Evolutionary conservation across 2,888 invertebrate species (phyloP).

Genomic region (Daptonema setosum): DNA sequence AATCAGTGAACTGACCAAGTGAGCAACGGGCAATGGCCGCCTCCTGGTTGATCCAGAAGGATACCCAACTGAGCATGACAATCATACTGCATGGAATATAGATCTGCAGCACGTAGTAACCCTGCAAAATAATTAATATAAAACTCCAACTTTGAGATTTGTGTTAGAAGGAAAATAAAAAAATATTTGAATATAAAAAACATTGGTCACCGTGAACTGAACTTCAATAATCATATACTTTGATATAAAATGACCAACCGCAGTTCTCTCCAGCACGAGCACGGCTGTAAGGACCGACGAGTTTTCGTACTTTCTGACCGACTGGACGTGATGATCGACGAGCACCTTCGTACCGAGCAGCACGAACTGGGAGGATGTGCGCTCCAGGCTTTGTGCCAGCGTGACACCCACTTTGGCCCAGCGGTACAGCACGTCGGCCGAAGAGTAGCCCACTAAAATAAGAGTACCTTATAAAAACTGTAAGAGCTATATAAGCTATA

Average conservation of each 20-base stretch:
- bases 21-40: conserved; percentile 58
- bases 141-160: not conserved
- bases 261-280: conserved; percentile 50
- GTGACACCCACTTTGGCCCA: conserved; percentile 36
- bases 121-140: conserved; percentile 35
- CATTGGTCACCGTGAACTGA: no score
- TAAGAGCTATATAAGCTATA: no score
- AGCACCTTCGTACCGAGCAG: conserved; percentile 34
- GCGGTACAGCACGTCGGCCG: conserved; percentile 57
- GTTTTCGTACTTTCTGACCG: not conserved
- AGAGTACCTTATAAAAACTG: no score
- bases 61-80: conserved; percentile 43
- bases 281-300: conserved; percentile 29
- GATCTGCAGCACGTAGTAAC: conserved; percentile 41
- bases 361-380: conserved; percentile 82
- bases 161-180: not conserved
- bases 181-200: no score
- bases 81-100: conserved; percentile 35
- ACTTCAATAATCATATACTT: no score
- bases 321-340: no score
- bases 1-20: conserved; percentile 36
- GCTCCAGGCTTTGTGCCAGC: conserved; percentile 40
- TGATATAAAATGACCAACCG: no score
- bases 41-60: conserved; percentile 38
- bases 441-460: conserved; percentile 45